A percentile compares a stretch with the other conserved stretches of the same genome.
These are phyloP conservation scores for Coranthus polyacanthus DNA, from an alignment of 2,797 vertebrate species.

Conservation along the genomic window DNA sequence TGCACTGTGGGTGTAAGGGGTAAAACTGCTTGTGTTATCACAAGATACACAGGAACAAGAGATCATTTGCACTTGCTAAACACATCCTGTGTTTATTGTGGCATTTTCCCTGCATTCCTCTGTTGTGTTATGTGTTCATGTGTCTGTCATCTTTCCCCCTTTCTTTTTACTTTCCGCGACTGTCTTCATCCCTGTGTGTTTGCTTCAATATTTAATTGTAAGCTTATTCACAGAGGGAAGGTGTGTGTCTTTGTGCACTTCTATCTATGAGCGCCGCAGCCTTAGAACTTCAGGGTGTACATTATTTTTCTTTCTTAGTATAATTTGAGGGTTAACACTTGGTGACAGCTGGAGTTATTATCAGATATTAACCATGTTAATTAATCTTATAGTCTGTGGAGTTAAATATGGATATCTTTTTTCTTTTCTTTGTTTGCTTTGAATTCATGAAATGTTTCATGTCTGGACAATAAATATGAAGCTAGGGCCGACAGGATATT, in stretches of 20 bases:
- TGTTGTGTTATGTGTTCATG: not conserved
- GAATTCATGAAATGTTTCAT: no score
- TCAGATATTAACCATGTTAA: no score
- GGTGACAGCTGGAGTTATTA: no score
- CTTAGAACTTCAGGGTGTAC: slow-evolving; percentile 31
- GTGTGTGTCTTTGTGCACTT: slow-evolving; percentile 7
- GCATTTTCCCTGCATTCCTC: not conserved
- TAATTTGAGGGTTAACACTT: slow-evolving; percentile 1
- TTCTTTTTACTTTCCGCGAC: slow-evolving; percentile 36
- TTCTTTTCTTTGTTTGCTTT: no score
- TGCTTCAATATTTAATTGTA: slow-evolving; percentile 76
- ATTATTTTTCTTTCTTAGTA: not conserved
- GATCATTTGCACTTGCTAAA: slow-evolving; percentile 42
- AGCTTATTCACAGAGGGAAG: slow-evolving; percentile 42
- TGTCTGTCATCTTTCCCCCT: not conserved
- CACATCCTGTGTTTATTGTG: not conserved
- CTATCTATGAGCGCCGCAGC: slow-evolving; percentile 36
- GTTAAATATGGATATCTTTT: no score
- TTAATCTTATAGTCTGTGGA: no score
- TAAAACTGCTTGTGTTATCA: slow-evolving; percentile 28
- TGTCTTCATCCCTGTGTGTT: slow-evolving; percentile 48
- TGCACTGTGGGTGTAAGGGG: not conserved
- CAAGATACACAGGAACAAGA: slow-evolving; percentile 14
- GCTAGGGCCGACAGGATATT: no score
- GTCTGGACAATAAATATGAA: no score